phyloP scores from a whole-genome alignment of 2,888 invertebrate species.

The Heteromurus nitidus region DNA sequence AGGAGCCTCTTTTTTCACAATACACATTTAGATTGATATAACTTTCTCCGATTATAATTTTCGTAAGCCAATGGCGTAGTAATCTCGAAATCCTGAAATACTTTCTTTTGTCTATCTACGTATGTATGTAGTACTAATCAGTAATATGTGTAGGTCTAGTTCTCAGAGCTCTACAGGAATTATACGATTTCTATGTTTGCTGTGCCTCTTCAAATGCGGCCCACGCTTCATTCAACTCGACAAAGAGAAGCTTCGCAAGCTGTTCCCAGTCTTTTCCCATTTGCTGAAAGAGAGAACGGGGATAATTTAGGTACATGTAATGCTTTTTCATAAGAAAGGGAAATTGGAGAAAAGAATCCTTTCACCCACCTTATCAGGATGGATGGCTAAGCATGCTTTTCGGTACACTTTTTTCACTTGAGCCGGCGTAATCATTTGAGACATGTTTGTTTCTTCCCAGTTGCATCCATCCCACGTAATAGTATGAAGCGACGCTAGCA shows the following conservation, averaged over 20 bases:
- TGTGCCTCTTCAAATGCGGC: slow-evolving; percentile 87
- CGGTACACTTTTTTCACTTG: slow-evolving; percentile 98
- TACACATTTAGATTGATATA: no score
- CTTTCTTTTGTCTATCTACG: no score
- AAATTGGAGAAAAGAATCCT: not conserved
- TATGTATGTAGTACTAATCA: no score
- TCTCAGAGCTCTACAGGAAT: not conserved
- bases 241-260: slow-evolving; percentile 96
- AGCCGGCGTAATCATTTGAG: slow-evolving; percentile 90
- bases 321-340: not conserved
- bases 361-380: slow-evolving; percentile 95
- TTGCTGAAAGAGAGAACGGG: slow-evolving; percentile 82
- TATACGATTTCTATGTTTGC: slow-evolving; percentile 30
- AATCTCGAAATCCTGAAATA: no score
- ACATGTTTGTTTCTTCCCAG: slow-evolving; percentile 96
- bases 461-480: slow-evolving; percentile 95
- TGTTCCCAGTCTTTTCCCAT: slow-evolving; percentile 93
- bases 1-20: slow-evolving; percentile 19
- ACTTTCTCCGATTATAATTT: no score
- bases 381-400: slow-evolving; percentile 96
- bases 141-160: not conserved
- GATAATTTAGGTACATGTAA: not conserved
- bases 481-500: slow-evolving; percentile 94
- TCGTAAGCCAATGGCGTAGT: no score
- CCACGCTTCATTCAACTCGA: slow-evolving; percentile 99